Base-by-base conservation (phyloP, 2,113 vertebrate genomes). In the Kryptolebias marmoratus region DNA sequence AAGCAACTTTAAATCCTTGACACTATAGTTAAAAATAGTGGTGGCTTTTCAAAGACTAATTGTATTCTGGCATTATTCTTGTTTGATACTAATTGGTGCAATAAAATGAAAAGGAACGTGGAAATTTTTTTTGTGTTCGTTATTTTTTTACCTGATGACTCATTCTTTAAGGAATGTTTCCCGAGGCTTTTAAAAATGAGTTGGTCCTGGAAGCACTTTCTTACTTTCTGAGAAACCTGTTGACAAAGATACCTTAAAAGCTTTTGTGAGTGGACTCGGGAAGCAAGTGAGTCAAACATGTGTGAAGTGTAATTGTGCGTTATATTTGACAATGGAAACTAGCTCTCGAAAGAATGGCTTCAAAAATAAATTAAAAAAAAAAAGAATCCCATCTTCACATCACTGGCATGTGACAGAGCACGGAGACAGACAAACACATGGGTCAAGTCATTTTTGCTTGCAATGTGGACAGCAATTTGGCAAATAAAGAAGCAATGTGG, bases 401-500 rank as follows among this genome's bases (percentile, higher is more conserved):
- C 47, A 64, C 42, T 64, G 45, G 32, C 31, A 66, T 44, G 50
- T 27, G 30, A 64, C 54, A 52, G 52, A n/a, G 56, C 53, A 49
- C 36, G 39, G 31, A 66, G 48, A 47, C 31, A 69, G 39, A 73
- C 36, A 59, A 22, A 50, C 12, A 63, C 28, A 30, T 31, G 7
- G 69, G 77, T 64, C 61, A 79, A 76, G 80, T 45, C 31, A 15
- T 68, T 70, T 76, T 71, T 72, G 18, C 47, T 39, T 9, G 56
- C 65, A 50, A 52, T 69, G 66, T 65, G 16, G 75, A 42, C 27
- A 62, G 67, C n/a, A 82, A 69, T 71, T 55, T 68, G 73, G 59
- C 59, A 68, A 82, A 81, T 71, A 60, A 75, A 81, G 53, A 81
- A 81, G 52, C 69, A 77, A 52, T 53, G 55, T 50, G 64, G 47